Conservation (phyloP, 1,140 invertebrate species). For the Alviniconcha marisindica region DNA sequence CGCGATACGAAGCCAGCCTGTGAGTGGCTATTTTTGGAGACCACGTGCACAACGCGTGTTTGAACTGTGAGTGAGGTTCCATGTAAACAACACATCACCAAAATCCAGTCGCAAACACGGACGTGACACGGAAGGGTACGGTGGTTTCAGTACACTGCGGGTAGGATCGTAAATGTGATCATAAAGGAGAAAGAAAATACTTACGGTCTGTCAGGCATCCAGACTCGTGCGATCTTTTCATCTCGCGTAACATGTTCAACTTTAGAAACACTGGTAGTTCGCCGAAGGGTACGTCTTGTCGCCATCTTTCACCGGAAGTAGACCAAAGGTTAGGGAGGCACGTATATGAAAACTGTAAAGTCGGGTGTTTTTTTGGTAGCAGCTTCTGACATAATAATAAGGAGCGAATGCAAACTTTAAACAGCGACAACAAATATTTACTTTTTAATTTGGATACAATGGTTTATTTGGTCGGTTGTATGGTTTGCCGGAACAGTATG, state of each 20-base stretch:
- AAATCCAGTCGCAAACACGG: not conserved
- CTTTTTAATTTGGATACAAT: too few species aligned
- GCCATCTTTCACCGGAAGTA: constrained; percentile 51
- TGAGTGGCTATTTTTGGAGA: constrained; percentile 33
- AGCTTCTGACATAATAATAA: too few species aligned
- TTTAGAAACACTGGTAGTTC: constrained; percentile 89
- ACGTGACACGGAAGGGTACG: constrained; percentile 3
- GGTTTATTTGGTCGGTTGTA: too few species aligned
- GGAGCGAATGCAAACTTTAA: too few species aligned
- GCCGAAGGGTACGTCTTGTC: constrained; percentile 80
- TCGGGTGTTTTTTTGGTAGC: too few species aligned
- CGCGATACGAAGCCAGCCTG: not conserved
- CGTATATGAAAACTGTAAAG: too few species aligned
- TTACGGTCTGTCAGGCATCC: constrained; percentile 93
- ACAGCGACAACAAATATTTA: too few species aligned
- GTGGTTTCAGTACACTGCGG: not conserved
- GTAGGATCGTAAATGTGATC: not conserved
- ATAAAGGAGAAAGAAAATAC: constrained; percentile 69
- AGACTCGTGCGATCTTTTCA: constrained; percentile 85
- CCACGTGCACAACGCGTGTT: constrained; percentile 36
- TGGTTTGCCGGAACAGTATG: too few species aligned
- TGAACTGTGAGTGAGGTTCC: not conserved
- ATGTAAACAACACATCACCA: constrained; percentile 19
- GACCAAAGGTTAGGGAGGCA: constrained; percentile 31
- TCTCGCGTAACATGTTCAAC: constrained; percentile 90